phyloP scores from a whole-genome alignment of 2,888 invertebrate genomes.

The Tricholauxania praeusta region DNA sequence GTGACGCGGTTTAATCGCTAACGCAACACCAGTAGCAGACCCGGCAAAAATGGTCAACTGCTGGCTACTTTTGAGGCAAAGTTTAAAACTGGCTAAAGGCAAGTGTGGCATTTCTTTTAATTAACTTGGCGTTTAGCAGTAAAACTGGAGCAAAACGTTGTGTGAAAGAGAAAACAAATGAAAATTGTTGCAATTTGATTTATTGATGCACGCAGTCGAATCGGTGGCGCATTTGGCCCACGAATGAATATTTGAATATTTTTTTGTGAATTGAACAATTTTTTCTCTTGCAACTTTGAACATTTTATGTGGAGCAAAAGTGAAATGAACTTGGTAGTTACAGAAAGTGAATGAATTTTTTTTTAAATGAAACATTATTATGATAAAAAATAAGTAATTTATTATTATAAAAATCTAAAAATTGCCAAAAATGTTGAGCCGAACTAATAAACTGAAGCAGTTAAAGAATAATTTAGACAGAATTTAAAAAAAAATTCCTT shows the following conservation, averaged over 20 bases:
- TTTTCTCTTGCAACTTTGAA: neutral
- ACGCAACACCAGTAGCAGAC: slow-evolving; percentile 6
- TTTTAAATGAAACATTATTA: too few relatives aligned
- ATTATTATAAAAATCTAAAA: too few relatives aligned
- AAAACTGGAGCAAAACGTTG: neutral
- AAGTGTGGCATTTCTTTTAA: slow-evolving; percentile 15
- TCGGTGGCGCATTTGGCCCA: neutral
- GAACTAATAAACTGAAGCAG: too few relatives aligned
- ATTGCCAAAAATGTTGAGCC: too few relatives aligned
- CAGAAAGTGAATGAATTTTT: neutral
- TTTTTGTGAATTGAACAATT: neutral
- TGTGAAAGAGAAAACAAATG: neutral
- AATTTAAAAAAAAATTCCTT: too few relatives aligned
- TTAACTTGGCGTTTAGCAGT: neutral
- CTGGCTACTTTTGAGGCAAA: slow-evolving; percentile 24
- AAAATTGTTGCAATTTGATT: neutral
- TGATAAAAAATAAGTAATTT: too few relatives aligned
- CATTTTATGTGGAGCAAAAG: neutral
- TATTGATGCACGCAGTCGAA: neutral
- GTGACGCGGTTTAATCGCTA: slow-evolving; percentile 46
- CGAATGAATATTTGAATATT: neutral
- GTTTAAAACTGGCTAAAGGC: slow-evolving; percentile 21
- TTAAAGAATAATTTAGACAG: too few relatives aligned
- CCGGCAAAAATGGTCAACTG: slow-evolving; percentile 16
- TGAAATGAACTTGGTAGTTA: neutral